Evolutionary conservation across 1,140 invertebrate genomes (phyloP), one percentile per base, ranked within the genome.

Genomic region (Rhopalosiphum padi): DNA sequence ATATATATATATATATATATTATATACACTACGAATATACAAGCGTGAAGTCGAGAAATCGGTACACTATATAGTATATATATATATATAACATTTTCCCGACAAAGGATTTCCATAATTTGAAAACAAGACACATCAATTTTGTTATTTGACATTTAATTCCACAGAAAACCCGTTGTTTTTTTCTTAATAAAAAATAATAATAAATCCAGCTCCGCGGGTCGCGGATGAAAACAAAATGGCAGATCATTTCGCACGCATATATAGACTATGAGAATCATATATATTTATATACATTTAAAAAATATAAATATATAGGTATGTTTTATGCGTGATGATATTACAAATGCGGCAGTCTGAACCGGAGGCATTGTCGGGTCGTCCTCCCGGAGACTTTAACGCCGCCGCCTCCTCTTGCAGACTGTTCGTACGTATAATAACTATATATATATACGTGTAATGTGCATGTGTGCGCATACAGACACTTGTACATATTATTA

Each of bases 361-460:
- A 48, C 43, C 30, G 43, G 18, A 6, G 46, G 83, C 83, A 85
- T 85, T 85, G 83, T 43, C 37, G 37, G 43, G 86, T 48, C 15
- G 7, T 87, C 15, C 30, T 48, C 35, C 35, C 35, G 87, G 87
- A 89, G 87, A 89, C 87, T 89, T 89, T 15, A 89, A 89, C 48
- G 48, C 48, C 51, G 87, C 35, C 35, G 93, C 83, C 41, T 11
- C 23, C 21, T 46, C 11, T 51, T 5, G 46, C 43, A 30, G 86
- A 48, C 7, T 43, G 43, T n/a, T 30, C 41, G 22, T 68, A 21
- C 9, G 46, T 68, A 77, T 91, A 93, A 46, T 46, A 46, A 11
- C 8, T 46, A 46, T 9, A 92, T 91, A 51, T 88, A 94, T 87
- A 94, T 85, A 93, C 41, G 93, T 89, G 93, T 68, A 41, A 21